Evolutionary conservation across 2,888 invertebrate genomes (phyloP), one percentile per base, ranked within the genome.

Genomic region (Rhagium mordax): DNA sequence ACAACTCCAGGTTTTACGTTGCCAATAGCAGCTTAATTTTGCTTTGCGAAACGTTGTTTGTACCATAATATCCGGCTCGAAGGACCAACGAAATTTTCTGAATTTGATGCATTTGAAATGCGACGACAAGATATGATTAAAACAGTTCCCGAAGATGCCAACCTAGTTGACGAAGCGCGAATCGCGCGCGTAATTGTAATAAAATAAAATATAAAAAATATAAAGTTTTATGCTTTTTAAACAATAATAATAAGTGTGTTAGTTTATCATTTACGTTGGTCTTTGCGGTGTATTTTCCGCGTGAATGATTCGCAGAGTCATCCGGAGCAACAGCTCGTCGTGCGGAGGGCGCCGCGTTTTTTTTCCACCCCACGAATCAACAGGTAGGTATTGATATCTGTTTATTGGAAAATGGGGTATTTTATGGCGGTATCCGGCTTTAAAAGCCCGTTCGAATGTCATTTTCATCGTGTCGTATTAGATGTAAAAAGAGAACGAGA

Each of bases 381-480:
- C 88, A 88, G 87, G 87, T 88, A 84, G 86, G 85, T 88, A 88
- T 88, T 86, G 88, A 87, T 88, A 88, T 87, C 87, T 86, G 87
- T 87, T 88, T 88, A 88, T 88, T 88, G 88, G 88, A 87, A 87
- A 87, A 87, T 87, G 85, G 86, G 87, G 87, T 86, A 86, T 86
- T 86, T 86, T 85, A 86, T 84, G 82, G 83, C 81, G 77, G 84
- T 82, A 85, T 86, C 85, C 86, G 85, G 85, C 83, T 84, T 84
- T 84, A 82, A 83, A 82, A 83, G 83, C 81, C 72, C 83, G 79
- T 82, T 82, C 79, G 77, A 74, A 80, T 82, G 84, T 81, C 83
- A 77, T 83, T 83, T 82, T 60, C 70, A 64, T 73, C 75, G 74
- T 73, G 71, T 80, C 71, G 72, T 64, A 64, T 51, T 71, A 33